Base-by-base conservation (phyloP, 2,113 vertebrate species). In the Irena cyanogastra region DNA sequence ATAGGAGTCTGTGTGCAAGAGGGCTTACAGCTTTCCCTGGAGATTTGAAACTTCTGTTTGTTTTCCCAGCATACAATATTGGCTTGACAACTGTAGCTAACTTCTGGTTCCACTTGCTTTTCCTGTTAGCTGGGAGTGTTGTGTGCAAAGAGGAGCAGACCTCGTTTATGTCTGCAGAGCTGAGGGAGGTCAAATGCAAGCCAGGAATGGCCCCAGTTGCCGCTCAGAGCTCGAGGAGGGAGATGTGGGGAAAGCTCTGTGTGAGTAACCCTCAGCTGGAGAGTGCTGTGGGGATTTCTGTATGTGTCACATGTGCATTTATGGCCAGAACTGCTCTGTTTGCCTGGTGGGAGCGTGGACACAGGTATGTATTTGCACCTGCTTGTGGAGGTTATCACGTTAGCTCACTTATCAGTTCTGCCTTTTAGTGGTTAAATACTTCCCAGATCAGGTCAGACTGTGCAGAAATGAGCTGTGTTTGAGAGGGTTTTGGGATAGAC, bases 51-150 rank as follows among this genome's bases (percentile, higher is more conserved):
- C 69, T 93, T 80, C 82, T 81, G 31, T 85, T 76, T 64, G 17
- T 86, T 95, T 92, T 64, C 59, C 13, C 68, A 81, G 92, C 94
- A 81, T 90, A 27, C 24, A 81, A 96, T 63, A 97, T 91, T 80
- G 75, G 60, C 28, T 96, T 96, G 95, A 96, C 90, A 95, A 41
- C 92, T 96, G 90, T 93, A 70, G 83, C 95, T 92, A 95, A 95
- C 94, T 90, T 77, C 68, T 95, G 90, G 92, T 96, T 96, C 95
- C 94, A 93, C 87, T 94, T 80, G 72, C 82, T 95, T 94, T 95
- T 80, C 78, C 50, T 72, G 30, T 86, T 92, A 95, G 82, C 71
- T 1, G 1, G 24, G 9, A 72, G 45, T 4, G 16, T 19, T 87
- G 42, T 77, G 82, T 61, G 57, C 81, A 65, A 79, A 91, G 82